Percentiles rank a stretch among this genome's conserved stretches.
phyloP scores from a whole-genome alignment of 2,113 vertebrate species.

The Trichomycterus rosablanca region DNA sequence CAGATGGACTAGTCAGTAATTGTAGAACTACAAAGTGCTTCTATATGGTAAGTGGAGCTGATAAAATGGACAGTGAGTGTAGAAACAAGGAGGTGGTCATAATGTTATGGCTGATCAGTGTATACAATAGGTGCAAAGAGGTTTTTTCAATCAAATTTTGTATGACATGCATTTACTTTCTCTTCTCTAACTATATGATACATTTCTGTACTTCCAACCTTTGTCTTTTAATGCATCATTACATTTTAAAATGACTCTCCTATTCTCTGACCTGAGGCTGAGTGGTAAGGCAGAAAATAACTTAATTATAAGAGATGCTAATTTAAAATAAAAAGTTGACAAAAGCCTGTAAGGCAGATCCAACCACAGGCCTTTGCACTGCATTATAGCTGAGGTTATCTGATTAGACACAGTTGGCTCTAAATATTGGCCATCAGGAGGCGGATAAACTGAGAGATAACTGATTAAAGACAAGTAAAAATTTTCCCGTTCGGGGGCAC shows the following conservation, averaged over 20 bases:
- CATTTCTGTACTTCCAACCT: no score
- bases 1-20: no score
- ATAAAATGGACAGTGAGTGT: no score
- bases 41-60: no score
- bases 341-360: conserved; percentile 37
- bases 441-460: conserved; percentile 14
- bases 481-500: conserved; percentile 11
- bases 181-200: no score
- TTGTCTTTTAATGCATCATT: no score
- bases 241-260: conserved; percentile 34
- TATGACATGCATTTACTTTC: no score
- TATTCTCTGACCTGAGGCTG: conserved; percentile 35
- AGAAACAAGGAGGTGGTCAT: no score
- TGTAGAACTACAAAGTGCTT: no score
- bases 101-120: no score
- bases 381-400: conserved; percentile 22
- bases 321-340: conserved; percentile 33
- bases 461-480: conserved; percentile 45
- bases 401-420: conserved; percentile 31
- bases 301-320: conserved; percentile 32
- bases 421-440: conserved; percentile 15
- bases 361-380: conserved; percentile 31
- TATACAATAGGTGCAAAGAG: no score
- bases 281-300: conserved; percentile 24
- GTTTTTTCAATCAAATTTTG: no score